Conservation (phyloP, 1,140 invertebrate genomes). For the Brachionus rubens region DNA sequence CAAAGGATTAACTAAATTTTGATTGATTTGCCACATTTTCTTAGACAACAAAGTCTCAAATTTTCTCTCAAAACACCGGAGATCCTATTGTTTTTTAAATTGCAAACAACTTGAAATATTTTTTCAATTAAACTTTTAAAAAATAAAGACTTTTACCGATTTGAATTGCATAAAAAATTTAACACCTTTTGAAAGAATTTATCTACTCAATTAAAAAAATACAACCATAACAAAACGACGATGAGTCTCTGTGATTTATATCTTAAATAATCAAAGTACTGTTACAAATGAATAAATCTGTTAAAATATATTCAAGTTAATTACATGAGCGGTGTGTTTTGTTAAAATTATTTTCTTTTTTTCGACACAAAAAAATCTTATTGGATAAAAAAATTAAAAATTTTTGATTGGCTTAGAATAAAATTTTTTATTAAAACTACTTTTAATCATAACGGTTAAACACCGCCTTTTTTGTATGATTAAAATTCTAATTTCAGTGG, state of each 20-base stretch:
- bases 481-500: conserved; percentile 27
- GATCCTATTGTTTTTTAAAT: background rate
- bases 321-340: background rate
- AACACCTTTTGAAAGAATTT: conserved; percentile 39
- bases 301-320: background rate
- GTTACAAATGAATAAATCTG: conserved; percentile 39
- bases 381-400: background rate
- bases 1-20: background rate
- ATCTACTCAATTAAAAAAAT: conserved; percentile 20
- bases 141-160: background rate
- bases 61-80: conserved; percentile 1
- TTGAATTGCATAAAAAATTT: conserved; percentile 27
- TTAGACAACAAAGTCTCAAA: conserved; percentile 35
- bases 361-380: background rate
- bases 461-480: background rate
- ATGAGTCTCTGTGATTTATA: conserved; percentile 7
- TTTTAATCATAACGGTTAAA: background rate
- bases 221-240: background rate
- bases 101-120: conserved; percentile 23
- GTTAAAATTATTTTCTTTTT: background rate
- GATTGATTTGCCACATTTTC: conserved; percentile 39
- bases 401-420: conserved; percentile 2
- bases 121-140: background rate
- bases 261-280: conserved; percentile 6
- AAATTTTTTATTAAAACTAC: background rate